Percentiles rank a stretch among this genome's conserved stretches.
Evolutionary conservation across 1,140 invertebrate species (phyloP).

Genomic region (Macrocentrus cingulum): DNA sequence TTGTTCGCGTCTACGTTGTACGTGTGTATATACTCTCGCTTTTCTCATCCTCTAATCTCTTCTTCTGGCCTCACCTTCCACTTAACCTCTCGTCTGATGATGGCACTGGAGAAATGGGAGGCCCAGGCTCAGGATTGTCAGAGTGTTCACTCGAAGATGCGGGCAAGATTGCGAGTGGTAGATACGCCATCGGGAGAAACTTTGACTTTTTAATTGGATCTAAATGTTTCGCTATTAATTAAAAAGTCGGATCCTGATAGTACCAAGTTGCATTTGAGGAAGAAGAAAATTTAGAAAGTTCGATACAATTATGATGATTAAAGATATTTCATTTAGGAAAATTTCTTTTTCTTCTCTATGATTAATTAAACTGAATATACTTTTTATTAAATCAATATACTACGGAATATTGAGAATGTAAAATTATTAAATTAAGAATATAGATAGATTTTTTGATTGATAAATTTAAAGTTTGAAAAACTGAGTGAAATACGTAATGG

Average conservation of each 20-base stretch:
- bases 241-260: background rate
- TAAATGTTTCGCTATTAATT: slow-evolving; percentile 9
- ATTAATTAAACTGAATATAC: too few species aligned
- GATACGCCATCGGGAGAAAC: background rate
- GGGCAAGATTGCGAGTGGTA: background rate
- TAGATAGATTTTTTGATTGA: too few species aligned
- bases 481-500: too few species aligned
- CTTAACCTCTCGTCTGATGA: background rate
- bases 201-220: slow-evolving; percentile 43
- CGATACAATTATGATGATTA: too few species aligned
- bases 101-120: background rate
- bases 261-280: background rate
- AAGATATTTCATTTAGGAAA: too few species aligned
- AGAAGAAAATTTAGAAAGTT: background rate
- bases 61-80: background rate
- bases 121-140: background rate
- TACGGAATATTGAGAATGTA: too few species aligned
- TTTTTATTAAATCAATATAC: too few species aligned
- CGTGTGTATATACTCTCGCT: slow-evolving; percentile 4
- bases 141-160: background rate
- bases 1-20: background rate
- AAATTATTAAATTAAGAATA: too few species aligned
- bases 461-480: too few species aligned
- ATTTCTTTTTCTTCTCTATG: too few species aligned
- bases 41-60: slow-evolving; percentile 5